phyloP scores from a whole-genome alignment of 2,888 invertebrate genomes.

The Hirtodrosophila histrioides region DNA sequence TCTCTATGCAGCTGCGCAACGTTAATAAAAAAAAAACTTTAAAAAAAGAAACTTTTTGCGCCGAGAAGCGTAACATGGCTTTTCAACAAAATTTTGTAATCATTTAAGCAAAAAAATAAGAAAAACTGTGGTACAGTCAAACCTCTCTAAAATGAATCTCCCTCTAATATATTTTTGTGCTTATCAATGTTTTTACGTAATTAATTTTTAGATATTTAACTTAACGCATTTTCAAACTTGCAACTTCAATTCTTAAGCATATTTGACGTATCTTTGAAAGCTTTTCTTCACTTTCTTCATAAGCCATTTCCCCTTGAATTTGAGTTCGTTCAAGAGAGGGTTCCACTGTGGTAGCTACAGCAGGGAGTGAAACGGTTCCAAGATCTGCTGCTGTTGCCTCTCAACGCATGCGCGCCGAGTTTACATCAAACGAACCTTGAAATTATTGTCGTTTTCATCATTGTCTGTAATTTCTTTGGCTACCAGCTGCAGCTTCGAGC shows the following conservation, averaged over 20 bases:
- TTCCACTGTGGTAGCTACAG: conserved; percentile 35
- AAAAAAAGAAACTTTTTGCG: conserved; percentile 78
- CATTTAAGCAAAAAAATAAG: conserved; percentile 65
- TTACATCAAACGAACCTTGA: conserved; percentile 83
- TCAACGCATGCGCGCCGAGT: conserved; percentile 71
- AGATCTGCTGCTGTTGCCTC: conserved; percentile 30
- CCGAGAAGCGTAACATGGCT: conserved; percentile 78
- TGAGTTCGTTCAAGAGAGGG: no score
- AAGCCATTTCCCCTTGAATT: no score
- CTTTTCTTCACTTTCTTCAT: no score
- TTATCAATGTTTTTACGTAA: no score
- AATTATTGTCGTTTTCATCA: conserved; percentile 84
- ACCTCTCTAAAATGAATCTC: no score
- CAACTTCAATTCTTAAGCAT: no score
- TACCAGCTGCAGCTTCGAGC: conserved; percentile 46
- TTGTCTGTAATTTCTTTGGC: conserved; percentile 62
- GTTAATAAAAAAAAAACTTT: conserved; percentile 20
- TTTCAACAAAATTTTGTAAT: conserved; percentile 79
- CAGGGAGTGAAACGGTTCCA: conserved; percentile 56
- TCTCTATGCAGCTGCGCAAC: conserved; percentile 73
- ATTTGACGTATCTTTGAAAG: no score
- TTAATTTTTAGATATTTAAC: no score
- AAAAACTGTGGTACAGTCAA: conserved; percentile 21
- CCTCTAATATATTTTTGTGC: no score
- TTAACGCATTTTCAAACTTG: no score